Evolutionary conservation across 2,113 vertebrate genomes (phyloP).

Genomic region (Chloropsis hardwickii): DNA sequence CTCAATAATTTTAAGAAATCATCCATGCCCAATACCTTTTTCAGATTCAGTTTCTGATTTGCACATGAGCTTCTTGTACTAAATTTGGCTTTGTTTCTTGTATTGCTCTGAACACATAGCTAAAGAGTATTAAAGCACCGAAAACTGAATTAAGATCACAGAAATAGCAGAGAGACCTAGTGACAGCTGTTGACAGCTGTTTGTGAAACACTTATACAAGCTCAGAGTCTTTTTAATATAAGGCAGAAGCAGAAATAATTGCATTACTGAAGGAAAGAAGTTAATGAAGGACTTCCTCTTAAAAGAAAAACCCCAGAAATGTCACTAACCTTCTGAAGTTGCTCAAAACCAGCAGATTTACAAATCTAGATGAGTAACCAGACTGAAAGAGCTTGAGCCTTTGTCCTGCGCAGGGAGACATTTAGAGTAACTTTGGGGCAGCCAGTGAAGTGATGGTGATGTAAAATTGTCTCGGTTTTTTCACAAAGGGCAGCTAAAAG

Average conservation of each 20-base stretch:
- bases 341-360: neutral
- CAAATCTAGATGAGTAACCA: neutral
- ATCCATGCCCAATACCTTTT: neutral
- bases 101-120: neutral
- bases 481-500: neutral
- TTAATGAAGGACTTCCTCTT: neutral
- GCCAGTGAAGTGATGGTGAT: neutral
- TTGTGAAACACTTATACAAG: neutral
- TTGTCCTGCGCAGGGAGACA: neutral
- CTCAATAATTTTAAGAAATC: neutral
- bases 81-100: conserved; percentile 6
- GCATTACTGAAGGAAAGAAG: neutral
- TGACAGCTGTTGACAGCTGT: neutral
- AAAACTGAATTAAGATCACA: neutral
- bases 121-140: neutral
- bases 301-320: neutral
- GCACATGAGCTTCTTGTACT: neutral
- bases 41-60: conserved; percentile 9
- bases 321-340: neutral
- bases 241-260: neutral
- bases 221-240: neutral
- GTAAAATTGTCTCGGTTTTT: neutral
- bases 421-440: neutral
- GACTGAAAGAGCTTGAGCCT: neutral
- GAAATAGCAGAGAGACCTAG: neutral